Conservation (phyloP, 2,888 invertebrate species). For the Archips xylosteana region DNA sequence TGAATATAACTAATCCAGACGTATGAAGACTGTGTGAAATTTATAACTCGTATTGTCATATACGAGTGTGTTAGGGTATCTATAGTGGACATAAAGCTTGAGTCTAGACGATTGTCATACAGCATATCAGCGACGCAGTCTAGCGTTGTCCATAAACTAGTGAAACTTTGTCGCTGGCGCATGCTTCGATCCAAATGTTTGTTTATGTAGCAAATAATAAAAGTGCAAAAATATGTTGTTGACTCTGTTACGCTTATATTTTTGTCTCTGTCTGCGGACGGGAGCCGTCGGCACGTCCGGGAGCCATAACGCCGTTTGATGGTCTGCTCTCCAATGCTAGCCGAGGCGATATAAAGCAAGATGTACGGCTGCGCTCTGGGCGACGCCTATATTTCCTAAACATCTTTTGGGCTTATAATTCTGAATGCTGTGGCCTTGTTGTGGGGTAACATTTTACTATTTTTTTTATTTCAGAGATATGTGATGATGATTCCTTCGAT, state of each 20-base stretch:
- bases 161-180: constrained; percentile 56
- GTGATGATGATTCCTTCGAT: background rate
- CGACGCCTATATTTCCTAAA: constrained; percentile 85
- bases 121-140: constrained; percentile 27
- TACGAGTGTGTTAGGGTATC: background rate
- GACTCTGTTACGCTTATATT: constrained; percentile 63
- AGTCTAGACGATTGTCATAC: constrained; percentile 37
- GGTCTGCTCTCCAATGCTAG: constrained; percentile 86
- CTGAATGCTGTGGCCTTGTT: constrained; percentile 75
- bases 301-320: constrained; percentile 84
- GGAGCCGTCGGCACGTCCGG: constrained; percentile 80
- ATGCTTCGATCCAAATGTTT: constrained; percentile 63
- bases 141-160: constrained; percentile 50
- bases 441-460: constrained; percentile 55
- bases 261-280: constrained; percentile 68
- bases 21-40: background rate
- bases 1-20: background rate
- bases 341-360: constrained; percentile 79
- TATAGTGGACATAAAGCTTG: background rate
- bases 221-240: constrained; percentile 70
- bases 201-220: constrained; percentile 80
- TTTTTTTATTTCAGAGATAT: background rate
- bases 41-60: background rate
- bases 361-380: constrained; percentile 84
- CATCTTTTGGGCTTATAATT: constrained; percentile 81